A percentile compares a stretch with the other conserved stretches of the same genome.
Conservation (phyloP, 2,888 invertebrate genomes). For the Arrhopalites spinosus region DNA sequence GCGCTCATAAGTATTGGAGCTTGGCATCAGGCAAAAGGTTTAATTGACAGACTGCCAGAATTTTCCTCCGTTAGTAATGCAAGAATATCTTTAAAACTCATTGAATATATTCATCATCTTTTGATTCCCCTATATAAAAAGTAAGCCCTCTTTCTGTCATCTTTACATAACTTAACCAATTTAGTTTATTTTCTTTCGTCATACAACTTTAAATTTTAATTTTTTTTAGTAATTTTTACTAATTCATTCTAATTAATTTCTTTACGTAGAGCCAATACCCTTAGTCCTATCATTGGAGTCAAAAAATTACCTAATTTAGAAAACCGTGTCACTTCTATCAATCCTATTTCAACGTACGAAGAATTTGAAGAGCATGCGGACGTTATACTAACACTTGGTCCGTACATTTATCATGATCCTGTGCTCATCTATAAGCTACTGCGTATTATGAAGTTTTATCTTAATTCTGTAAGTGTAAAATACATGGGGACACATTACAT, state of each 20-base stretch:
- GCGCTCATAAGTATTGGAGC: conserved; percentile 85
- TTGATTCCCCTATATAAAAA: conserved; percentile 85
- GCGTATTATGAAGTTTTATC: conserved; percentile 63
- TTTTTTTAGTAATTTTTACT: no score
- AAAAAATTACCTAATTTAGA: not conserved
- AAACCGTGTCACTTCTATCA: not conserved
- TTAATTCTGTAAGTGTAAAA: conserved; percentile 59
- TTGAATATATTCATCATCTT: conserved; percentile 78
- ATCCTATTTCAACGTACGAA: conserved; percentile 63
- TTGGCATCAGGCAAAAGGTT: conserved; percentile 81
- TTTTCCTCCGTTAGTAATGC: conserved; percentile 74
- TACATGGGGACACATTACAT: conserved; percentile 1
- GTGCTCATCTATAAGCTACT: conserved; percentile 86
- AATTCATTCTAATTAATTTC: no score
- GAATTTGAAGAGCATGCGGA: conserved; percentile 79
- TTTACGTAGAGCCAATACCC: conserved; percentile 18
- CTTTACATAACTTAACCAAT: not conserved
- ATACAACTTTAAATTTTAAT: no score
- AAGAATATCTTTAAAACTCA: conserved; percentile 72
- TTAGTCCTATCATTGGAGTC: conserved; percentile 23
- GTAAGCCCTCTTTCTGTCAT: conserved; percentile 62
- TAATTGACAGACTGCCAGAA: conserved; percentile 82
- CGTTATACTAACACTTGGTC: conserved; percentile 83
- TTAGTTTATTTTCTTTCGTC: no score
- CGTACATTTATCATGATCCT: conserved; percentile 84